These are phyloP conservation scores for Cyclura pinguis DNA, from an alignment of 2,797 vertebrate species.

Conservation along the genomic window DNA sequence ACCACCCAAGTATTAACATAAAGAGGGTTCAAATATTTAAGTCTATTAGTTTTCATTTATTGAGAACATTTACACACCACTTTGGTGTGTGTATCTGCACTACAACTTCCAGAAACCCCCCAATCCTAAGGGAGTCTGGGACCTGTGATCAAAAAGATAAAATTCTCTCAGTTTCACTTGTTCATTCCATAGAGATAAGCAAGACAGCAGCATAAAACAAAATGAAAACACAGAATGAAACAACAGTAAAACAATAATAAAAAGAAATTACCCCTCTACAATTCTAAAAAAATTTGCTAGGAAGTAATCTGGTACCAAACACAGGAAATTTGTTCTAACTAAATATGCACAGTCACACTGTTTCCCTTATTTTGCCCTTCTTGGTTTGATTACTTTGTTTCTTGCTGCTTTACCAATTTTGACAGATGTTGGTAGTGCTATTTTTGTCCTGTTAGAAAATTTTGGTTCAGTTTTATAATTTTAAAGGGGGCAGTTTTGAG, in stretches of 20 bases:
- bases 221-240: neutral
- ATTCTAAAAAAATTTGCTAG: neutral
- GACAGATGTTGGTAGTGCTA: neutral
- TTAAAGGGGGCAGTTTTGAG: too few relatives aligned
- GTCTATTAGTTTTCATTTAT: neutral
- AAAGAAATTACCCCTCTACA: neutral
- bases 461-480: too few relatives aligned
- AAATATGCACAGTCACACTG: neutral
- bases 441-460: neutral
- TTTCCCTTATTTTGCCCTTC: neutral
- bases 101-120: too few relatives aligned
- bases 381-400: neutral
- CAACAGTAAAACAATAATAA: neutral
- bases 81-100: too few relatives aligned
- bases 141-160: too few relatives aligned
- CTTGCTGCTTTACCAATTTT: neutral
- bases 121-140: too few relatives aligned
- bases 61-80: neutral
- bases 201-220: neutral
- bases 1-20: conserved; percentile 16
- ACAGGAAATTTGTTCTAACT: neutral
- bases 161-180: too few relatives aligned
- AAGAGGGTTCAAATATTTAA: neutral
- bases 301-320: neutral
- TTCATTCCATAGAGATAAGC: neutral